Percentiles rank a stretch among this genome's conserved stretches.
These are phyloP conservation scores for Colius striatus DNA, from an alignment of 2,113 vertebrate species.

Conservation along the genomic window DNA sequence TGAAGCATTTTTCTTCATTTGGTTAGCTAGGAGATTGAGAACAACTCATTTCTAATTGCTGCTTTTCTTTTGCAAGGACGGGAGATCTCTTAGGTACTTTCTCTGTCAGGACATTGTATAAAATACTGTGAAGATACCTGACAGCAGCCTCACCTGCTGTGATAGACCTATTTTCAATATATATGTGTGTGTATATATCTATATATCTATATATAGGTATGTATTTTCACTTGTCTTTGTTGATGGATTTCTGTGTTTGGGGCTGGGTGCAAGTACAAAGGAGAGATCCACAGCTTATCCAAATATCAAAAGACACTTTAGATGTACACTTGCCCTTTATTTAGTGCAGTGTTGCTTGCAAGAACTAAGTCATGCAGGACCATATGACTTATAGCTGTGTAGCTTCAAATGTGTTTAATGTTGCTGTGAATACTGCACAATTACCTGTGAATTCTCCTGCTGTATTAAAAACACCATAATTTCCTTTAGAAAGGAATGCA, in stretches of 20 bases:
- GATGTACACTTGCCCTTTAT: not conserved
- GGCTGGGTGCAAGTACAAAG: not conserved
- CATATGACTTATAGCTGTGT: not conserved
- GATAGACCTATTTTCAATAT: not conserved
- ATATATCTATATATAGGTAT: too few relatives aligned
- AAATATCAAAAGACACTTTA: not conserved
- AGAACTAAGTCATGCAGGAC: not conserved
- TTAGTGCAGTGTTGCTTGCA: not conserved
- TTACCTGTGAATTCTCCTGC: not conserved
- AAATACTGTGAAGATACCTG: not conserved
- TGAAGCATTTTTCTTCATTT: not conserved
- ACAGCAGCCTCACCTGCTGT: not conserved
- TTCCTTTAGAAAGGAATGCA: constrained; percentile 32
- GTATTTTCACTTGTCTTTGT: too few relatives aligned
- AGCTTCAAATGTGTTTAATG: not conserved
- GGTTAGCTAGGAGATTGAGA: not conserved
- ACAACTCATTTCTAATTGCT: not conserved
- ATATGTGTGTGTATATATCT: too few relatives aligned
- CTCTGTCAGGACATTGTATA: too few relatives aligned
- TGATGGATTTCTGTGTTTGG: not conserved
- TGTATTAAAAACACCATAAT: not conserved
- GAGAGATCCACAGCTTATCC: not conserved
- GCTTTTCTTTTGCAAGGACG: not conserved
- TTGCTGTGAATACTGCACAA: not conserved
- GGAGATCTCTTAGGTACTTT: not conserved